A percentile compares a stretch with the other conserved stretches of the same genome.
These are phyloP conservation scores for Orthosia gothica DNA, from an alignment of 2,888 invertebrate genomes.

Conservation along the genomic window DNA sequence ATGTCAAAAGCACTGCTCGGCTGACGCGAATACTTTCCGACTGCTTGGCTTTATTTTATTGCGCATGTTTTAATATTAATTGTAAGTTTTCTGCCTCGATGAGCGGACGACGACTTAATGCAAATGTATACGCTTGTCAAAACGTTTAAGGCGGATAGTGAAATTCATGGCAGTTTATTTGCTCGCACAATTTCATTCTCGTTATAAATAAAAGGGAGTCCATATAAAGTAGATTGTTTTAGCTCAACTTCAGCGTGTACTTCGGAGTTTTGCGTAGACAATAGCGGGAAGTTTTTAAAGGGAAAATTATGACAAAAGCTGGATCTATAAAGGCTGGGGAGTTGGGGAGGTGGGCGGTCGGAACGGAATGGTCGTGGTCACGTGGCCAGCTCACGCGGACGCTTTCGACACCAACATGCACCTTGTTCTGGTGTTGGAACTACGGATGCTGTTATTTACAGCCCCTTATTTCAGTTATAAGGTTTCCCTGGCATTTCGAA, in stretches of 20 bases:
- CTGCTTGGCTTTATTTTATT: slow-evolving; percentile 88
- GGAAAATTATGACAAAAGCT: slow-evolving; percentile 68
- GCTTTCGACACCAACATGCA: slow-evolving; percentile 34
- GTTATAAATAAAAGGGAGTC: slow-evolving; percentile 66
- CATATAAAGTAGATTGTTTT: slow-evolving; percentile 71
- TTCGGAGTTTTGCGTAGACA: slow-evolving; percentile 65
- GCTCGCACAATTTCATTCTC: slow-evolving; percentile 67
- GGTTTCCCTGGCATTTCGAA: slow-evolving; percentile 18
- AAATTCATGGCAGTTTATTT: slow-evolving; percentile 76
- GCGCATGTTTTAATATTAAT: slow-evolving; percentile 91
- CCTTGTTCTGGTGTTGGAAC: slow-evolving; percentile 30
- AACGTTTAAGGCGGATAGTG: slow-evolving; percentile 77
- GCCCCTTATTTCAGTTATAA: slow-evolving; percentile 16
- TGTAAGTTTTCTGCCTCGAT: slow-evolving; percentile 87
- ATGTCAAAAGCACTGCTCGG: slow-evolving; percentile 87
- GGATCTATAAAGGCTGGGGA: slow-evolving; percentile 55
- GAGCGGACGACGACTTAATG: slow-evolving; percentile 79
- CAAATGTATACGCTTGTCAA: slow-evolving; percentile 83
- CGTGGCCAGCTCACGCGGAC: slow-evolving; percentile 64
- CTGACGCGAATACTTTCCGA: slow-evolving; percentile 88
- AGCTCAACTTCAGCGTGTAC: slow-evolving; percentile 63
- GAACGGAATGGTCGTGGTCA: slow-evolving; percentile 42
- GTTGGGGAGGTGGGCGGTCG: slow-evolving; percentile 31
- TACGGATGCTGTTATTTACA: slow-evolving; percentile 5
- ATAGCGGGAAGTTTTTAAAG: slow-evolving; percentile 68